Conservation (phyloP, 2,888 invertebrate genomes). For the Charanyca ferruginea region DNA sequence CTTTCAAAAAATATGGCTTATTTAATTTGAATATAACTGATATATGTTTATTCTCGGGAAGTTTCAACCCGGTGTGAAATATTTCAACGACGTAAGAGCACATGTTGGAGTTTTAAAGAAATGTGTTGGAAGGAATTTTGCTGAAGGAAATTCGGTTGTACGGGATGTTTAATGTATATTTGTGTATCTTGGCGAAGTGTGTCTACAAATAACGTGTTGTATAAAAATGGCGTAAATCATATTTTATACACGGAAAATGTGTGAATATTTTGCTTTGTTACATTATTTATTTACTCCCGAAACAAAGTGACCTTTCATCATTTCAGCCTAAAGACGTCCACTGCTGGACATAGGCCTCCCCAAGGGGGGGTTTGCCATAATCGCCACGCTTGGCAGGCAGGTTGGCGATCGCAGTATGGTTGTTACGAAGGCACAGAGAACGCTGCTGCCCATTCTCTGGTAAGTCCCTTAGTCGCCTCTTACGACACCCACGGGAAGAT, state of each 20-base stretch:
- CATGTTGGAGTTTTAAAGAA: slow-evolving; percentile 57
- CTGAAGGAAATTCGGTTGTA: slow-evolving; percentile 47
- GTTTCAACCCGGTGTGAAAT: slow-evolving; percentile 56
- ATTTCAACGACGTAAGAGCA: slow-evolving; percentile 55
- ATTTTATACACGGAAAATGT: not conserved
- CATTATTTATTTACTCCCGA: not conserved
- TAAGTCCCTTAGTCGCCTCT: too few species aligned
- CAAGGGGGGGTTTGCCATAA: too few species aligned
- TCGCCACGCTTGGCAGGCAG: too few species aligned
- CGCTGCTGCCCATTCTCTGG: too few species aligned
- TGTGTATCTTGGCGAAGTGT: slow-evolving; percentile 22
- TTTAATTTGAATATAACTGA: slow-evolving; percentile 76
- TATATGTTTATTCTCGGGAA: slow-evolving; percentile 63
- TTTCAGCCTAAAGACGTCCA: too few species aligned
- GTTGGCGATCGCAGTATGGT: too few species aligned
- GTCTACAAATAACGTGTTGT: slow-evolving; percentile 30
- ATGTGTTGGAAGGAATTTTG: slow-evolving; percentile 42
- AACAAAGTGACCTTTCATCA: not conserved
- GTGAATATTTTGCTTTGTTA: not conserved
- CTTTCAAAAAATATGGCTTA: slow-evolving; percentile 73
- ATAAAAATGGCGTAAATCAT: slow-evolving; percentile 6
- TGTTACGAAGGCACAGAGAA: too few species aligned
- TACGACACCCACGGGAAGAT: too few species aligned
- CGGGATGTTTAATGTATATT: slow-evolving; percentile 34
- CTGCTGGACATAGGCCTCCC: too few species aligned